Base-by-base conservation (phyloP, 2,888 invertebrate species). In the Portevinia maculata region DNA sequence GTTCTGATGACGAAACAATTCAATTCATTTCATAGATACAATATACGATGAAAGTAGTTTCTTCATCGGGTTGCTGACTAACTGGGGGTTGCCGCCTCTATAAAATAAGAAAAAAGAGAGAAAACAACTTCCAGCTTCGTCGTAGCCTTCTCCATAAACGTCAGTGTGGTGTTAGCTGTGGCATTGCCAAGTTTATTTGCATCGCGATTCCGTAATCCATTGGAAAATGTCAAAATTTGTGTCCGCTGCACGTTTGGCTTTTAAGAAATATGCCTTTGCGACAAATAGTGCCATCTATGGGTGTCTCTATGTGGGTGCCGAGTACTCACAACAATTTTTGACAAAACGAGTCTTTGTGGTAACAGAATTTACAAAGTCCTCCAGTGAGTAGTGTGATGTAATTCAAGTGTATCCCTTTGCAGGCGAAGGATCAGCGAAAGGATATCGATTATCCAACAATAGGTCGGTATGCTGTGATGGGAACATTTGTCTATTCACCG, bases 311-410 rank as follows among this genome's bases (percentile, higher is more conserved):
- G 93, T 94, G 0, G 94, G 94, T 3, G 96, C 97, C 0, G 96
- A 96, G 88, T 92, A 95, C 71, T 94, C 95, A 0, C 96, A 96
- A 88, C 97, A 97, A 90, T 93, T 93, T 7, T 91, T 94, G 81
- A 93, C 93, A 64, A 95, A 93, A 87, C 93, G 93, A 87, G 90
- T 94, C 79, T 88, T 94, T 92, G 96, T 96, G 91, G 87, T 83
- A 78, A 78, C 34, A 11, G 1, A 24, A 5, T 1, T 37, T 21
- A 3, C 6, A 9, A 24, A 21, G 15, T 1, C 11, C 3, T 6
- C 5, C 13, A 57, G 71, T 79, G 52, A 50, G 69, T 73, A 65
- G 32, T 15, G 13, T 41, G 8, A 44, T 30, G 28, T 13, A 13
- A 70, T 50, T 65, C 24, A 8, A n/a, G 52, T 46, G 46, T 60